These are phyloP conservation scores for Microctonus aethiopoides DNA, from an alignment of 2,888 invertebrate genomes.

Conservation along the genomic window DNA sequence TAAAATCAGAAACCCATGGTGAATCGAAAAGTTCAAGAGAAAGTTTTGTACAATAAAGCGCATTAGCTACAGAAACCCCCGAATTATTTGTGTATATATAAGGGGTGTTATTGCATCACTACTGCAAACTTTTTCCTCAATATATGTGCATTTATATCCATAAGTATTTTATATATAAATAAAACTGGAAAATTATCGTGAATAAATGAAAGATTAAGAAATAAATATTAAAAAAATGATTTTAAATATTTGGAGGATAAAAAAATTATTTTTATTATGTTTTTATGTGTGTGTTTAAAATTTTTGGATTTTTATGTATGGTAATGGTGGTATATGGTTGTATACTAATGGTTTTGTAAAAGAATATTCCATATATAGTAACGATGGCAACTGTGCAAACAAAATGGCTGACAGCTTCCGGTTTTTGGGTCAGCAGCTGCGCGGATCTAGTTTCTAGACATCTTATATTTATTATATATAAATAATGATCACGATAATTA, in stretches of 20 bases:
- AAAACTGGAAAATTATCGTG: too few relatives aligned
- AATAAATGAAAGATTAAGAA: too few relatives aligned
- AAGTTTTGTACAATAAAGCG: constrained; percentile 53
- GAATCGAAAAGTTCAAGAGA: constrained; percentile 46
- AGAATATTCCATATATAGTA: constrained; percentile 60
- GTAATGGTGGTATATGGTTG: too few relatives aligned
- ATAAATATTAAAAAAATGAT: too few relatives aligned
- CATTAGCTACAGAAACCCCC: constrained; percentile 56
- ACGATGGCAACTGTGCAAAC: constrained; percentile 66
- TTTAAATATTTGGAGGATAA: too few relatives aligned
- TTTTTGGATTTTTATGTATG: too few relatives aligned
- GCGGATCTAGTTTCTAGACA: constrained; percentile 64
- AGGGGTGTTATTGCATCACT: too few relatives aligned
- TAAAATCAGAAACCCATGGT: constrained; percentile 58
- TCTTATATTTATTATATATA: constrained; percentile 29
- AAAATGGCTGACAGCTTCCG: constrained; percentile 66
- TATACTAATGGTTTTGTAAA: constrained; percentile 34
- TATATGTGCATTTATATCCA: too few relatives aligned
- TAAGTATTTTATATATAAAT: too few relatives aligned
- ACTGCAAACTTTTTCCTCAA: too few relatives aligned
- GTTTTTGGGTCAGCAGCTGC: constrained; percentile 64
- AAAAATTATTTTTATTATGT: too few relatives aligned
- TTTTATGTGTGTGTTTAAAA: too few relatives aligned
- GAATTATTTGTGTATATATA: constrained; percentile 30
- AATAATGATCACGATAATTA: neutral